Evolutionary conservation across 2,797 vertebrate species (phyloP).

Genomic region (Acipenser ruthenus): DNA sequence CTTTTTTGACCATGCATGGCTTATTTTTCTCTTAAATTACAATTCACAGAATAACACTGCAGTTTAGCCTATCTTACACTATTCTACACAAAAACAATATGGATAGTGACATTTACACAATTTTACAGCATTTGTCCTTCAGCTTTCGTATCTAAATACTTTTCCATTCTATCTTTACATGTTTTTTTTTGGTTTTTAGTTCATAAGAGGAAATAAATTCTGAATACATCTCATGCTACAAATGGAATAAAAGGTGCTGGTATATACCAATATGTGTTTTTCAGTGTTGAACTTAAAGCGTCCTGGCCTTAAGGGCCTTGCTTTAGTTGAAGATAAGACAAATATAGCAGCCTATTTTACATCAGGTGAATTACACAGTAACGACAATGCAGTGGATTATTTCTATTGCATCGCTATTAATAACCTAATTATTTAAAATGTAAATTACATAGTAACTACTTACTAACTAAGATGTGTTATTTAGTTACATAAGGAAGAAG

Average conservation of each 20-base stretch:
- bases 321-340: too few relatives aligned
- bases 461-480: too few relatives aligned
- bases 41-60: slow-evolving; percentile 79
- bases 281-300: too few relatives aligned
- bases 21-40: slow-evolving; percentile 75
- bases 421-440: too few relatives aligned
- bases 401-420: too few relatives aligned
- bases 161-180: slow-evolving; percentile 48
- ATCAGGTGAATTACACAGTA: too few relatives aligned
- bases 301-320: too few relatives aligned
- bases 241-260: slow-evolving; percentile 61
- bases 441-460: too few relatives aligned
- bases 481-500: too few relatives aligned
- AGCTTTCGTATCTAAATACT: slow-evolving; percentile 46
- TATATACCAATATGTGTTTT: slow-evolving; percentile 17
- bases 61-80: slow-evolving; percentile 75
- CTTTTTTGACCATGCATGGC: slow-evolving; percentile 58
- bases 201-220: slow-evolving; percentile 46
- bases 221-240: slow-evolving; percentile 58
- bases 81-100: slow-evolving; percentile 59
- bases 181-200: slow-evolving; percentile 41
- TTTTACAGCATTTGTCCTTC: slow-evolving; percentile 66
- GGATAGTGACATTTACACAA: slow-evolving; percentile 62
- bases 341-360: too few relatives aligned
- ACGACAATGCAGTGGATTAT: too few relatives aligned